Percentiles rank a stretch among this genome's conserved stretches.
Evolutionary conservation across 2,888 invertebrate species (phyloP).

Genomic region (Drosophila hawaiiensis): DNA sequence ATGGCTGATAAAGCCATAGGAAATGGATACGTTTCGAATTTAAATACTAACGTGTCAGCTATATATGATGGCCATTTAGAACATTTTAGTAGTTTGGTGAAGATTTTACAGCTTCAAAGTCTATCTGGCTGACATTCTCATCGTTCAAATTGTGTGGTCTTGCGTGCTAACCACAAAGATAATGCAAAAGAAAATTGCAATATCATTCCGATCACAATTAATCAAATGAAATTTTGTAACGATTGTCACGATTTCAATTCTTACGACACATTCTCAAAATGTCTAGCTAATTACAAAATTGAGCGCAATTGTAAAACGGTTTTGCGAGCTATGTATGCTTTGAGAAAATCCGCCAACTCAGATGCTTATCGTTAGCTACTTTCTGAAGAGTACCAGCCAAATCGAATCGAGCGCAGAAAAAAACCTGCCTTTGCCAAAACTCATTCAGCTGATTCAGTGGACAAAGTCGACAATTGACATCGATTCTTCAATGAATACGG

Average conservation of each 20-base stretch:
- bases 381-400: slow-evolving; percentile 25
- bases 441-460: slow-evolving; percentile 48
- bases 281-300: slow-evolving; percentile 57
- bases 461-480: slow-evolving; percentile 58
- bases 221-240: slow-evolving; percentile 56
- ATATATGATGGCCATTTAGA: slow-evolving; percentile 56
- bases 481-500: slow-evolving; percentile 64
- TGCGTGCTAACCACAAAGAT: slow-evolving; percentile 56
- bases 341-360: slow-evolving; percentile 30
- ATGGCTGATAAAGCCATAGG: slow-evolving; percentile 25
- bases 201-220: slow-evolving; percentile 65
- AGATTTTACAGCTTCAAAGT: neutral
- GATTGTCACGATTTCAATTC: slow-evolving; percentile 44
- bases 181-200: slow-evolving; percentile 40
- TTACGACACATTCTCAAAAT: slow-evolving; percentile 61
- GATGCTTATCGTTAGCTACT: slow-evolving; percentile 47
- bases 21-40: slow-evolving; percentile 14
- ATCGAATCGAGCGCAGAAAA: slow-evolving; percentile 65
- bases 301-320: slow-evolving; percentile 31
- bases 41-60: slow-evolving; percentile 17
- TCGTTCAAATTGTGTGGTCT: slow-evolving; percentile 64
- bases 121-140: neutral
- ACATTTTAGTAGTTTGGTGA: slow-evolving; percentile 12
- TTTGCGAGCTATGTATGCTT: slow-evolving; percentile 29
- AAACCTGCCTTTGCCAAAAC: slow-evolving; percentile 32